phyloP scores from a whole-genome alignment of 1,140 invertebrate species.

The Leptopilina clavipes region DNA sequence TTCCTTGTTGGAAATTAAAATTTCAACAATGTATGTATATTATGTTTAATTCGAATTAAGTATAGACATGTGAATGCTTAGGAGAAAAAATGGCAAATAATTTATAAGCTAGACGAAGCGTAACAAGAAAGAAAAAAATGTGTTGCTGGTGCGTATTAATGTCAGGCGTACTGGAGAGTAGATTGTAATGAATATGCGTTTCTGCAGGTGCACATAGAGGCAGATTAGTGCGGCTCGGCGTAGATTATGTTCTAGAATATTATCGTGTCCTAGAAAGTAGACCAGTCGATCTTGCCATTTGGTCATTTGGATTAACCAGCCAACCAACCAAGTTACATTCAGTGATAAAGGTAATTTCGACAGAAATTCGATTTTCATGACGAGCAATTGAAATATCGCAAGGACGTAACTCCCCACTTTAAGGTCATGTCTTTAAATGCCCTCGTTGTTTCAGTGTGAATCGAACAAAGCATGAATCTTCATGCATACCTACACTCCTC shows the following conservation, averaged over 20 bases:
- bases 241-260: conserved; percentile 16
- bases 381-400: conserved; percentile 13
- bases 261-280: conserved; percentile 19
- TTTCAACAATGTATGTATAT: too few relatives aligned
- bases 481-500: background rate
- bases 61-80: too few relatives aligned
- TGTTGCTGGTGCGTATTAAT: background rate
- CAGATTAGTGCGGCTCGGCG: background rate
- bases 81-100: background rate
- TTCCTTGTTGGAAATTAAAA: too few relatives aligned
- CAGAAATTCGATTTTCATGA: conserved; percentile 25
- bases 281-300: conserved; percentile 14
- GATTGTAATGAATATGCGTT: conserved; percentile 18
- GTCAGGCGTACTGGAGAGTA: background rate
- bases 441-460: conserved; percentile 1
- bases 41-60: too few relatives aligned
- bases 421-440: conserved; percentile 17
- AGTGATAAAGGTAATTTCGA: background rate
- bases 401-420: conserved; percentile 18
- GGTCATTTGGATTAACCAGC: conserved; percentile 22
- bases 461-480: background rate
- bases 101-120: background rate
- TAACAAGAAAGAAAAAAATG: conserved; percentile 1
- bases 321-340: background rate
- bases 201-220: conserved; percentile 16